Evolutionary conservation across 2,797 vertebrate species (phyloP).

Genomic region (Antrozous pallidus): DNA sequence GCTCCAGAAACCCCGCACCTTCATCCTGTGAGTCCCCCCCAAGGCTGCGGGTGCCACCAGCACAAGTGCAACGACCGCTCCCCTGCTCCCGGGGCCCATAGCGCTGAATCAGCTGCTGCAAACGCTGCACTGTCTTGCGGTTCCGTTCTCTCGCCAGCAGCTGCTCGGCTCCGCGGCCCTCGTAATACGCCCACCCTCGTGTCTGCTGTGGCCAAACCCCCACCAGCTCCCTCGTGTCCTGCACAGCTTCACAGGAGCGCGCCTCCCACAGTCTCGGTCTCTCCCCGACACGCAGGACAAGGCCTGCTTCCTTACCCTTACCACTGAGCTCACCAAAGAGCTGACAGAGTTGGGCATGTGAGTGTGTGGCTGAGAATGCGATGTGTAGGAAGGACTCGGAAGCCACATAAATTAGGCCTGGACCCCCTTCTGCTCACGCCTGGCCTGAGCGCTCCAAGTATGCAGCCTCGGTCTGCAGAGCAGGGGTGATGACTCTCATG

Average conservation of each 20-base stretch:
- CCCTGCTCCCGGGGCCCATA: not conserved
- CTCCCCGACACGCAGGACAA: not conserved
- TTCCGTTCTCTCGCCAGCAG: not conserved
- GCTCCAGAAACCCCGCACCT: slow-evolving; percentile 90
- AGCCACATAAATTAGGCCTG: not conserved
- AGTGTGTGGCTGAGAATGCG: rapidly evolving
- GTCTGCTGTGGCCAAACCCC: not conserved
- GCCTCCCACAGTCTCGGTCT: not conserved
- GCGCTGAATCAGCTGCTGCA: not conserved
- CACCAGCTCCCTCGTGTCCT: not conserved
- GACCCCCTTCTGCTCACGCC: rapidly evolving
- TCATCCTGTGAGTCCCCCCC: slow-evolving; percentile 92
- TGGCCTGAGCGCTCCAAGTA: not conserved
- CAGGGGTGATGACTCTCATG: not conserved
- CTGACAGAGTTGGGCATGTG: rapidly evolving
- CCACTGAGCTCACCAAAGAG: not conserved
- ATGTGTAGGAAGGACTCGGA: not conserved
- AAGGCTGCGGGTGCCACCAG: slow-evolving; percentile 40
- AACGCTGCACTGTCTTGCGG: not conserved
- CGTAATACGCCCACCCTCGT: rapidly evolving
- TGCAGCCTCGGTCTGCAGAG: not conserved
- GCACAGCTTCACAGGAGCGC: not conserved
- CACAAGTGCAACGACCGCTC: slow-evolving; percentile 66
- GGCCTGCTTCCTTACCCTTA: not conserved
- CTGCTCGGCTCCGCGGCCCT: not conserved